Percentiles rank a stretch among this genome's conserved stretches.
phyloP scores from a whole-genome alignment of 2,113 vertebrate genomes.

The Merops nubicus region DNA sequence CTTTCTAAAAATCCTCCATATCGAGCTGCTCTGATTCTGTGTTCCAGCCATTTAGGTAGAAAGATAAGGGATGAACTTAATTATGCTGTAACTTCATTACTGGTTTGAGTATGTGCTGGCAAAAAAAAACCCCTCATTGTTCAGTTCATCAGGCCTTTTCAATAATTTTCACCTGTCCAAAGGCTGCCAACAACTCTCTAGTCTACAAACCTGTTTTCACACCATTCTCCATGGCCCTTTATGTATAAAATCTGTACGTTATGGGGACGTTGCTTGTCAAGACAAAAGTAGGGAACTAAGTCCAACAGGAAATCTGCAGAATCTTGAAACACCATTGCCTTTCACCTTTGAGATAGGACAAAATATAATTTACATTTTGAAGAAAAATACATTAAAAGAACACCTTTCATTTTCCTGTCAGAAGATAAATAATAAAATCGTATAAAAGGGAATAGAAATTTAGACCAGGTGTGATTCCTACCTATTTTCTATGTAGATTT shows the following conservation, averaged over 20 bases:
- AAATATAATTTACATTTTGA: not conserved
- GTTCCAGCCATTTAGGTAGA: not conserved
- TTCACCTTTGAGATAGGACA: not conserved
- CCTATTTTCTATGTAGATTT: not conserved
- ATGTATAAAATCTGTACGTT: not conserved
- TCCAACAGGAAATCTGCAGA: not conserved
- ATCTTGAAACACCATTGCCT: not conserved
- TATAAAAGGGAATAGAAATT: not conserved
- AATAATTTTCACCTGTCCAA: not conserved
- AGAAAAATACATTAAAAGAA: not conserved
- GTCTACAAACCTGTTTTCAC: not conserved
- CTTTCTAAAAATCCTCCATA: not conserved
- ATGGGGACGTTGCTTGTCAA: not conserved
- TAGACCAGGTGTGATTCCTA: not conserved
- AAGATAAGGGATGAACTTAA: not conserved
- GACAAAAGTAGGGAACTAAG: not conserved
- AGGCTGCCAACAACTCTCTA: not conserved
- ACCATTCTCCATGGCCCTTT: not conserved
- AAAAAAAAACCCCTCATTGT: not conserved
- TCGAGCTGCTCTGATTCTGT: not conserved
- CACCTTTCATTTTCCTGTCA: not conserved
- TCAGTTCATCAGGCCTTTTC: not conserved
- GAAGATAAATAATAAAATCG: not conserved
- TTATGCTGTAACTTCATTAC: not conserved
- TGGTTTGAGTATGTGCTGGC: not conserved